Conservation (phyloP, 2,113 vertebrate species). For the Eublepharis macularius region DNA sequence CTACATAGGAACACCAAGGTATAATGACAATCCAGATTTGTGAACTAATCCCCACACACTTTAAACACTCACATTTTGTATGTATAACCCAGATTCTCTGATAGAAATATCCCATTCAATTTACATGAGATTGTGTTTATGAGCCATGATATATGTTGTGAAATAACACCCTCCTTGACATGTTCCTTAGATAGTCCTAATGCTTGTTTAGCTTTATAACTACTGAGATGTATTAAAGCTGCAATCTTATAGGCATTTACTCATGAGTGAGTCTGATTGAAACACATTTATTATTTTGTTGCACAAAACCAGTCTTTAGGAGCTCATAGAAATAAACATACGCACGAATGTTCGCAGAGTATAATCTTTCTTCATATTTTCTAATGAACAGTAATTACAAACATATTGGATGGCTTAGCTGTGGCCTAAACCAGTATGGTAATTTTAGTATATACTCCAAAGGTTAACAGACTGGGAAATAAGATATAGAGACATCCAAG, state of each 20-base stretch:
- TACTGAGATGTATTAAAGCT: neutral
- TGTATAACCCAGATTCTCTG: neutral
- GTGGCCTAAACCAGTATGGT: neutral
- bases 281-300: neutral
- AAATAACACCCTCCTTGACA: neutral
- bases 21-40: slow-evolving; percentile 30
- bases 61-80: neutral
- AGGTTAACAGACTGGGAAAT: neutral
- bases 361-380: slow-evolving; percentile 12
- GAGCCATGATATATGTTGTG: neutral
- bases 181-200: neutral
- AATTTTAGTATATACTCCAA: neutral
- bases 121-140: neutral
- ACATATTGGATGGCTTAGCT: neutral
- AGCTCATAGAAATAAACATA: neutral
- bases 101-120: neutral
- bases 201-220: neutral
- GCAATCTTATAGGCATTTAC: neutral
- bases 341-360: neutral
- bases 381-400: neutral
- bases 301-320: neutral
- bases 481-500: neutral
- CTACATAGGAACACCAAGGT: slow-evolving; percentile 85
- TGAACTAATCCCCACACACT: neutral
- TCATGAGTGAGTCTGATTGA: neutral